Conservation (phyloP, 2,113 vertebrate genomes). For the Podarcis raffonei region DNA sequence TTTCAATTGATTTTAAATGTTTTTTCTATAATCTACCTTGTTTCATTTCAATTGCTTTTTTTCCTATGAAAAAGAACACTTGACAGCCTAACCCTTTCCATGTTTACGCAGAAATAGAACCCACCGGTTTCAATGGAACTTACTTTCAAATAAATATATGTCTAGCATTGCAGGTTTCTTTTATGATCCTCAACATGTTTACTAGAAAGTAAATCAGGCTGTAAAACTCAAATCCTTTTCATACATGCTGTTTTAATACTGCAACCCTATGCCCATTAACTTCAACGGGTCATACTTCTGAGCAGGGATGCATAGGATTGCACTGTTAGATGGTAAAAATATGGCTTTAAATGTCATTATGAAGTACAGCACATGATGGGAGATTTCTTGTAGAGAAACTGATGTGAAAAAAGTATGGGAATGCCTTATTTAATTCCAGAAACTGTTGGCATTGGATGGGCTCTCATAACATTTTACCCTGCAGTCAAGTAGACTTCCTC, state of each 20-base stretch:
- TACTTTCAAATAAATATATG: not conserved
- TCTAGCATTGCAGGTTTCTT: not conserved
- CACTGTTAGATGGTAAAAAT: not conserved
- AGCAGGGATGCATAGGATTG: not conserved
- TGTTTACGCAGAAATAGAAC: not conserved
- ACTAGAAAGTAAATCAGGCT: not conserved
- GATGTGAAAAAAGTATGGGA: not conserved
- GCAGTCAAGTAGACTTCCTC: not conserved
- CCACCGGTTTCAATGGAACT: too few relatives aligned
- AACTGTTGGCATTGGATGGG: not conserved
- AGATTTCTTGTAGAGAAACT: not conserved
- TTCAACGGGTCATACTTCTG: not conserved
- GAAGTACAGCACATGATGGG: not conserved
- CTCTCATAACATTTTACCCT: not conserved
- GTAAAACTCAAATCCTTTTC: not conserved
- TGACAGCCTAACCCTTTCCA: not conserved
- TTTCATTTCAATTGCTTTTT: not conserved
- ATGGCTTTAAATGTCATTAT: not conserved
- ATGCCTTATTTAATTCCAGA: not conserved
- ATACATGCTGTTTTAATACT: not conserved
- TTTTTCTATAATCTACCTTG: not conserved
- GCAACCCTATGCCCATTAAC: not conserved
- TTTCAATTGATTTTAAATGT: not conserved
- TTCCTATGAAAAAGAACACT: not conserved
- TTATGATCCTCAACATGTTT: not conserved